These are phyloP conservation scores for Drosophila kanekoi DNA, from an alignment of 2,888 invertebrate genomes.

Conservation along the genomic window DNA sequence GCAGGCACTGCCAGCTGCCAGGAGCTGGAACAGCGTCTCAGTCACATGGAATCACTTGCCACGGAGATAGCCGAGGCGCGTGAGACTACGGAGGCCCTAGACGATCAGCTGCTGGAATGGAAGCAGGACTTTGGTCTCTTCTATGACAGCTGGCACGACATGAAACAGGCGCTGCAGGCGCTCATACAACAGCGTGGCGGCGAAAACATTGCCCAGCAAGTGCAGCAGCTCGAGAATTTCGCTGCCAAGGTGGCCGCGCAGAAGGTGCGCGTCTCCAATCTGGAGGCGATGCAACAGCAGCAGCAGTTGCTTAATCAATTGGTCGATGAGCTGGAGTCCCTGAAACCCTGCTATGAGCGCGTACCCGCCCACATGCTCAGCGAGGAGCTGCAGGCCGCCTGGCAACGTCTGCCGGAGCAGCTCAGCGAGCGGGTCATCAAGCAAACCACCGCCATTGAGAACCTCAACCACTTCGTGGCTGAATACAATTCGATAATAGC, in stretches of 20 bases:
- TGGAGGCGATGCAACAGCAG: conserved; percentile 81
- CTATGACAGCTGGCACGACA: conserved; percentile 84
- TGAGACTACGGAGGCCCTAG: conserved; percentile 72
- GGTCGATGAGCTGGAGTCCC: conserved; percentile 74
- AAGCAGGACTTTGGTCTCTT: conserved; percentile 84
- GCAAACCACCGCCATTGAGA: conserved; percentile 84
- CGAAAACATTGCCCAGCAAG: conserved; percentile 80
- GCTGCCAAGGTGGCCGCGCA: conserved; percentile 63
- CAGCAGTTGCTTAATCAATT: conserved; percentile 80
- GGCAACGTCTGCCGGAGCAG: conserved; percentile 82
- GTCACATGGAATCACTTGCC: conserved; percentile 84
- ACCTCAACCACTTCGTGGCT: conserved; percentile 83
- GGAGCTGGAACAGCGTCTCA: conserved; percentile 83
- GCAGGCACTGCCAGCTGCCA: conserved; percentile 79
- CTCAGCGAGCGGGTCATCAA: conserved; percentile 84
- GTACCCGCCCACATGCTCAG: conserved; percentile 66
- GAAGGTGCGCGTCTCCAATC: conserved; percentile 77
- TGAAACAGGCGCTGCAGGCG: conserved; percentile 83
- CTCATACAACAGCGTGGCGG: conserved; percentile 86
- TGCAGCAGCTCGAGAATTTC: conserved; percentile 75
- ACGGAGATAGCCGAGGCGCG: conserved; percentile 83
- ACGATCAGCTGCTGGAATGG: conserved; percentile 82
- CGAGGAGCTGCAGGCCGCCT: conserved; percentile 77
- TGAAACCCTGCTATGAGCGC: conserved; percentile 68
- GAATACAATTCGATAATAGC: conserved; percentile 83